Evolutionary conservation across 2,797 vertebrate genomes (phyloP), one percentile per base, ranked within the genome.

Genomic region (Macropodus opercularis): DNA sequence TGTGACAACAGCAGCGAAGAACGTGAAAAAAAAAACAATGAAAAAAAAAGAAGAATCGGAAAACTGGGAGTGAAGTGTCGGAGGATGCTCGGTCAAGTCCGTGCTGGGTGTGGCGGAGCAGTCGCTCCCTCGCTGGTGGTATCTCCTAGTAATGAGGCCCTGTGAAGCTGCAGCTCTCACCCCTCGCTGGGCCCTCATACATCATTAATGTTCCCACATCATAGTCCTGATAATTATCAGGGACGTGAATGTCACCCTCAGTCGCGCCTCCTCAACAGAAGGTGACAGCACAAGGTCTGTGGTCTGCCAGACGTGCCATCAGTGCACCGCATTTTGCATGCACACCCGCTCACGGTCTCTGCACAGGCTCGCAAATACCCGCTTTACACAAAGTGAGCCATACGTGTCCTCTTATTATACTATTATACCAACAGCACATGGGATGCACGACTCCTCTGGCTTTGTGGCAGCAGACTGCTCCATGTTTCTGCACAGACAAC

Each of bases 121-220:
- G 60, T 69, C 57, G 50, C 44, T 62, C 36, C 64, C 68, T 76
- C 27, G 11, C 72, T 76, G 63, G 73, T 55, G 65, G 77, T 73
- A 68, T 87, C 72, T 77, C 80, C 63, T 64, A 68, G 83, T 91
- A 92, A 92, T 90, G 85, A 92, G 89, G 86, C 81, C 81, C 87
- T 58, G 82, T 80, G 87, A 89, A 89, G 87, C 85, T 35, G 0
- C 5, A 72, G 78, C 80, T 81, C 77, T 80, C 76, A 59, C 80
- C 86, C 77, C 90, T 87, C 70, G 66, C 87, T 83, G 89, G 85
- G 89, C 74, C 63, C 88, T 92, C 89, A 91, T 93, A 89, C 88
- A 93, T 91, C 89, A 91, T 92, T 93, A 93, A 93, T 91, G 90
- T 87, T 87, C 87, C 78, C 91, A 90, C 89, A 90, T 91, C 88